These are phyloP conservation scores for Petrocephalus zakoni DNA, from an alignment of 2,113 vertebrate species.

Conservation along the genomic window DNA sequence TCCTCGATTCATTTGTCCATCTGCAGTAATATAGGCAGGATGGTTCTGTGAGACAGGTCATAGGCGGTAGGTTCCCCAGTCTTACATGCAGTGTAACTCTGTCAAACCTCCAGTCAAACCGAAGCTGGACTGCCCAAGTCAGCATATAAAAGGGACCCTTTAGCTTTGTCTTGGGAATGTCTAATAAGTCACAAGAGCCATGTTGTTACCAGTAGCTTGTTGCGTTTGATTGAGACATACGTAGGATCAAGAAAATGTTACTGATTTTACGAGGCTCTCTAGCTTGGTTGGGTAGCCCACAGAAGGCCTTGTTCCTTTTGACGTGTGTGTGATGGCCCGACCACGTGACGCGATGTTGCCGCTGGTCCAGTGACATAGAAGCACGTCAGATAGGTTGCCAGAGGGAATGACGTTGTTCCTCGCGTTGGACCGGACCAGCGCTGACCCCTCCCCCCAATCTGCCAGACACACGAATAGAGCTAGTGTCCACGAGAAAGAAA, in stretches of 20 bases:
- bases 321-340: neutral
- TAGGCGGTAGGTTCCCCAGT: neutral
- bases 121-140: neutral
- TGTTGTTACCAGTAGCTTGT: neutral
- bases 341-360: neutral
- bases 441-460: neutral
- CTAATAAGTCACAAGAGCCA: neutral
- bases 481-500: constrained; percentile 12
- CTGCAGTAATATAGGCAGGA: neutral
- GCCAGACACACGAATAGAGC: neutral
- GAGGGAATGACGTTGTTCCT: neutral
- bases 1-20: neutral
- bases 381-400: neutral
- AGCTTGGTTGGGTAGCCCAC: neutral
- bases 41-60: neutral
- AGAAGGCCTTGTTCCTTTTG: neutral
- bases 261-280: neutral
- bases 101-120: neutral
- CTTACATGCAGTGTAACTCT: neutral
- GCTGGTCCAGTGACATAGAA: neutral
- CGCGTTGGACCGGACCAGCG: no score
- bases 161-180: neutral
- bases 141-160: neutral
- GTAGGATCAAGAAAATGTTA: neutral
- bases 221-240: neutral